Evolutionary conservation across 1,140 invertebrate genomes (phyloP), one percentile per base, ranked within the genome.

Genomic region (Drosophila grimshawi): DNA sequence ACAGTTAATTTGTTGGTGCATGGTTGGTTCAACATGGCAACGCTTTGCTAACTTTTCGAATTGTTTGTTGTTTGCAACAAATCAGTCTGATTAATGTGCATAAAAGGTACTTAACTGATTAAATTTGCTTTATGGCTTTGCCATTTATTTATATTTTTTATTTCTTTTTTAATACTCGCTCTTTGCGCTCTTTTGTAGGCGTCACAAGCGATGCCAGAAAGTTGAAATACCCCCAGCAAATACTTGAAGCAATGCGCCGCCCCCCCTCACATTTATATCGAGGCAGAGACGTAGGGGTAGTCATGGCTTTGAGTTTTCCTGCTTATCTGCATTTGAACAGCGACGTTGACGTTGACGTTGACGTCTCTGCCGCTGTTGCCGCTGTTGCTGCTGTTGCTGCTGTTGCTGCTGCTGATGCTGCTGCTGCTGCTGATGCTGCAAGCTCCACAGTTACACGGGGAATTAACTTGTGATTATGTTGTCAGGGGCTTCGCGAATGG

Each of bases 401-500:
- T 30, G 8, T 30, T 49, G 48, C 19, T 19, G 32, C 62, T 45
- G 48, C 48, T 69, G 41, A 61, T 70, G 52, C 30, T 30, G 8
- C 37, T 49, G 48, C 19, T 19, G 32, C 62, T 45, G 48, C 48
- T 69, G 41, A 61, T 70, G 52, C 67, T 68, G 64, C 67, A 80
- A 76, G 80, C 77, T 74, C 56, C 55, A 77, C 81, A 88, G 80
- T 74, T 88, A 80, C 80, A 88, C 69, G 78, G 71, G 76, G 86
- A 78, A 89, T 89, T 89, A 89, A 83, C 85, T 89, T 85, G 85
- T 85, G 85, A 82, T 86, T 86, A 86, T 86, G 76, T 74, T 79
- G 83, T 71, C 83, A 56, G 64, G 55, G 62, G 33, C 45, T 33
- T 6, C 39, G n/a, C 48, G 19, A n/a, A 35, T 45, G 65, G 66